Conservation (phyloP, 1,140 invertebrate genomes). For the Vollenhovia emeryi region DNA sequence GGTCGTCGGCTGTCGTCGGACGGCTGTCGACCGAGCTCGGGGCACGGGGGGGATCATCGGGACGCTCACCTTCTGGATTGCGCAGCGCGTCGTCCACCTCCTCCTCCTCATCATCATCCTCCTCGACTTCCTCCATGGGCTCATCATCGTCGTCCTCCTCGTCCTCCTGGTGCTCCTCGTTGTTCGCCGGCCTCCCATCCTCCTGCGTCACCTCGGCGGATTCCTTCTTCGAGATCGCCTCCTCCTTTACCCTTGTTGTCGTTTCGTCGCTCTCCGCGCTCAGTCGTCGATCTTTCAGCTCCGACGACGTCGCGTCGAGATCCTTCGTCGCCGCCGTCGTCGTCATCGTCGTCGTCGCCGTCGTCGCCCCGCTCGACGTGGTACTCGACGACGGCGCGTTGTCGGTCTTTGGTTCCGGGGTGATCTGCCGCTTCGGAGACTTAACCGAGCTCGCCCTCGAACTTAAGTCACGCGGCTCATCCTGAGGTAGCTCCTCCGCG, state of each 20-base stretch:
- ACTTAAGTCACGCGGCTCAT: constrained; percentile 82
- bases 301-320: background rate
- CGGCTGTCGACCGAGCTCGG: constrained; percentile 87
- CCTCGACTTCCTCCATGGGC: constrained; percentile 65
- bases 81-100: constrained; percentile 80
- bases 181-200: constrained; percentile 57
- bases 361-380: constrained; percentile 32
- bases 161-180: constrained; percentile 71
- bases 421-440: constrained; percentile 75
- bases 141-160: constrained; percentile 67
- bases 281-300: constrained; percentile 42
- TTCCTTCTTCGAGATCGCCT: constrained; percentile 38
- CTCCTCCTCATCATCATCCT: constrained; percentile 77
- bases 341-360: constrained; percentile 55
- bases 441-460: constrained; percentile 79
- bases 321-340: constrained; percentile 30
- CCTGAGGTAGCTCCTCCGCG: constrained; percentile 70
- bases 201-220: constrained; percentile 31
- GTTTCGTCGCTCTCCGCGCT: constrained; percentile 53
- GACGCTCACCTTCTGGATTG: constrained; percentile 84
- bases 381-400: constrained; percentile 45
- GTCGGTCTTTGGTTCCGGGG: constrained; percentile 77
- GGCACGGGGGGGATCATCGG: constrained; percentile 84
- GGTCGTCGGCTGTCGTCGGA: constrained; percentile 85
- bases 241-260: constrained; percentile 36